Base-by-base conservation (phyloP, 2,113 vertebrate species). In the Anhinga anhinga region DNA sequence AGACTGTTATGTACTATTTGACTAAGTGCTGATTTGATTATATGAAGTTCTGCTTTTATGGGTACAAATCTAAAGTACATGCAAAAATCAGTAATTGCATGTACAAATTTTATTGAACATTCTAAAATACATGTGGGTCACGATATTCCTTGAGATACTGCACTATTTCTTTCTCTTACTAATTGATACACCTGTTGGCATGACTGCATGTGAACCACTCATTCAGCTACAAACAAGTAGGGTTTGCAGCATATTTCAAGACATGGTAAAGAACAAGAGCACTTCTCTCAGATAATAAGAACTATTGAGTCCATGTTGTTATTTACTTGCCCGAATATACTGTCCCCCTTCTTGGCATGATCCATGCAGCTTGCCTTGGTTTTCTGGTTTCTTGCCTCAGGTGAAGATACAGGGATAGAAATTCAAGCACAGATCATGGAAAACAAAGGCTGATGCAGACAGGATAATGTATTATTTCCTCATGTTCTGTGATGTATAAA, bases 51-150 rank as follows among this genome's bases (percentile, higher is more conserved):
- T 90, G 2, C 32, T 78, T 81, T 59, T 40, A 40, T 47, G 23
- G 17, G 12, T 18, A 30, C 16, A 72, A 25, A 55, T 76, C 13
- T 59, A 10, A 80, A 88, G 36, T 42, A n/a, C n/a, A 5, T 58
- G 38, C 32, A 88, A 20, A 86, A 70, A n/a, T 34, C 26, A 55
- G 9, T 93, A 65, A 49, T 53, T 56, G 12, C 7, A 26, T 45
- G 13, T 30, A 17, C 4, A 58, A 13, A 5, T 63, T 85, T 53
- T 65, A 66, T 27, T 72, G 38, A 58, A 50, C 0, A 0, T 65
- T 78, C 15, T 1, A 2, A 94, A 82, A 73, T 80, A 19, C 3
- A 4, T 5, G 7, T 1, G 1, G 0, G 2, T 61, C 49, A 7
- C 61, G 27, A 42, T 88, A 61, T 83, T 73, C 27, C n/a, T 81